Percentiles rank a stretch among this genome's conserved stretches.
phyloP scores from a whole-genome alignment of 1,140 invertebrate genomes.

The Drosophila insularis region DNA sequence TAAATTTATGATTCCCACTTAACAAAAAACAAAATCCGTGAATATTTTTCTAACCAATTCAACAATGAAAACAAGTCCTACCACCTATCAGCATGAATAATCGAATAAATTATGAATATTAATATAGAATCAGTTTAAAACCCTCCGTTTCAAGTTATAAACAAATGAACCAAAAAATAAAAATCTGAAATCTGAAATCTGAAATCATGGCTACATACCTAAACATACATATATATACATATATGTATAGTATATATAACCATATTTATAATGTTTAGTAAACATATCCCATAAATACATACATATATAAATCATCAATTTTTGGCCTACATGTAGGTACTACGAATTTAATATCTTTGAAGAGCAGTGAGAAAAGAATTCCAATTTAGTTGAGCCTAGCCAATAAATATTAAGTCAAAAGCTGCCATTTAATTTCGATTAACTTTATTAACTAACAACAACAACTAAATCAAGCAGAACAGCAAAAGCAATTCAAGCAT shows the following conservation, averaged over 20 bases:
- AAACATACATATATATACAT: slow-evolving; percentile 47
- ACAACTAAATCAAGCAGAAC: slow-evolving; percentile 30
- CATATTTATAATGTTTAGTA: slow-evolving; percentile 35
- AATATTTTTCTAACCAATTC: slow-evolving; percentile 63
- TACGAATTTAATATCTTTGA: slow-evolving; percentile 40
- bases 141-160: slow-evolving; percentile 80
- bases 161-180: slow-evolving; percentile 72
- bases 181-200: not conserved
- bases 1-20: slow-evolving; percentile 42
- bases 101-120: not conserved
- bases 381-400: slow-evolving; percentile 46
- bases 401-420: slow-evolving; percentile 24
- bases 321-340: slow-evolving; percentile 27
- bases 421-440: slow-evolving; percentile 60
- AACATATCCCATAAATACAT: slow-evolving; percentile 46
- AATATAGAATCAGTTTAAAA: slow-evolving; percentile 67
- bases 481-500: slow-evolving; percentile 75
- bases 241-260: slow-evolving; percentile 11
- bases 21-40: slow-evolving; percentile 46
- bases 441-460: slow-evolving; percentile 41
- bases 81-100: slow-evolving; percentile 39
- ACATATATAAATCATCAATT: slow-evolving; percentile 23
- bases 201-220: slow-evolving; percentile 44
- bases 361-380: slow-evolving; percentile 18
- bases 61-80: slow-evolving; percentile 49